Evolutionary conservation across 2,113 vertebrate genomes (phyloP).

Genomic region (Cathartes aura): DNA sequence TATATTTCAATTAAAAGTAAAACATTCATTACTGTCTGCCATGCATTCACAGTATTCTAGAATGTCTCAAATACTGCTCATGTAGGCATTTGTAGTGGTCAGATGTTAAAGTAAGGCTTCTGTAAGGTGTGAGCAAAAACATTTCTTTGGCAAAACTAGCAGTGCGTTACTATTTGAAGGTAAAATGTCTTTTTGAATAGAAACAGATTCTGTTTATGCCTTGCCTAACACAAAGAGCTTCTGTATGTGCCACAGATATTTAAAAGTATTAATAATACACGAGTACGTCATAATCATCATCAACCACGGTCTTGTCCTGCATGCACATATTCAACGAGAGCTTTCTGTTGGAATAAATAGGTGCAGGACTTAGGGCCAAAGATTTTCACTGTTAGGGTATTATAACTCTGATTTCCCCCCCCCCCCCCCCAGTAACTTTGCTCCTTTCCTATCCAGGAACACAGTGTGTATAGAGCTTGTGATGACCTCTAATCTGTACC

Average conservation of each 20-base stretch:
- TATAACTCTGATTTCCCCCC: neutral
- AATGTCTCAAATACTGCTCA: neutral
- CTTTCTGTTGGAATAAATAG: neutral
- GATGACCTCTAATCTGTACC: neutral
- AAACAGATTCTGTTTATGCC: neutral
- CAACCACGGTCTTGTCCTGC: neutral
- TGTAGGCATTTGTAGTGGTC: neutral
- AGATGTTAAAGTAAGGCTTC: neutral
- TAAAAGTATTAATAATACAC: neutral
- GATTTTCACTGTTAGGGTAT: neutral
- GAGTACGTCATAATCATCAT: neutral
- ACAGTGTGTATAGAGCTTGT: neutral
- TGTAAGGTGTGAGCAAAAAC: neutral
- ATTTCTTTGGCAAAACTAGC: neutral
- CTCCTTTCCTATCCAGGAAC: neutral
- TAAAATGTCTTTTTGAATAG: neutral
- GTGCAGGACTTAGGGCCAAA: neutral
- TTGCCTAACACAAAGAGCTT: neutral
- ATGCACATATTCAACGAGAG: accelerated
- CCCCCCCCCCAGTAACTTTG: neutral
- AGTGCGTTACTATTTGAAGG: neutral
- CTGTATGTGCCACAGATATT: neutral
- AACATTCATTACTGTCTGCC: conserved; percentile 41
- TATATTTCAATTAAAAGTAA: conserved; percentile 72
- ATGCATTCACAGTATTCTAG: neutral